Percentiles rank a stretch among this genome's conserved stretches.
Conservation (phyloP, 1,140 invertebrate species). For the Eumeta japonica region DNA sequence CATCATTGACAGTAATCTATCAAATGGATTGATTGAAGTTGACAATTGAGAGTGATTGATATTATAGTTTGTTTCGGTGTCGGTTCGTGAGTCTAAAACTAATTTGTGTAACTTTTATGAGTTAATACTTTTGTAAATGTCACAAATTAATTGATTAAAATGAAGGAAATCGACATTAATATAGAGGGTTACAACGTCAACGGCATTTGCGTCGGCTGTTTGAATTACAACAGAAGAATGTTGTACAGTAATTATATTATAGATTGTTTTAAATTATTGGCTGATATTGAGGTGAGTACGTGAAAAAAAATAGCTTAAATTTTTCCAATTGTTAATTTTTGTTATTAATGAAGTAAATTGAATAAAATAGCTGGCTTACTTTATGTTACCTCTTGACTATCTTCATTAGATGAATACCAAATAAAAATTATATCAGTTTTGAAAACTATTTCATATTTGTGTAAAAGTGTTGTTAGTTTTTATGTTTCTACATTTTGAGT, state of each 20-base stretch:
- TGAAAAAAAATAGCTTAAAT: neutral
- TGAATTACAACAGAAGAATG: constrained; percentile 44
- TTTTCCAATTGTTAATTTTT: too few relatives aligned
- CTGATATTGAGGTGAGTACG: constrained; percentile 38
- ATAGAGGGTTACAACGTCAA: constrained; percentile 52
- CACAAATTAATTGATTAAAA: constrained; percentile 14
- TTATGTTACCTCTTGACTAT: neutral
- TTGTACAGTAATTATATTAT: constrained; percentile 26
- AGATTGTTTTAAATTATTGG: constrained; percentile 33
- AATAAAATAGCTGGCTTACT: neutral
- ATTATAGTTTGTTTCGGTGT: too few relatives aligned
- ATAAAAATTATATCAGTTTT: neutral
- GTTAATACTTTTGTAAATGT: neutral
- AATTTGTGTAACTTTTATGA: neutral
- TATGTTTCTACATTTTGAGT: neutral
- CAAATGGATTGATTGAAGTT: too few relatives aligned
- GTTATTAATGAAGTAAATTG: too few relatives aligned
- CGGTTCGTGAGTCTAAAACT: neutral
- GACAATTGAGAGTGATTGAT: too few relatives aligned
- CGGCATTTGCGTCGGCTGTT: constrained; percentile 44
- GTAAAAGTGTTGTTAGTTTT: neutral
- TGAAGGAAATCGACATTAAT: constrained; percentile 49
- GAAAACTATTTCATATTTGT: neutral
- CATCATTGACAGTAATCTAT: too few relatives aligned
- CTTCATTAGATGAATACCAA: neutral